phyloP scores from a whole-genome alignment of 2,113 vertebrate species.

The Anser brachyrhynchus region DNA sequence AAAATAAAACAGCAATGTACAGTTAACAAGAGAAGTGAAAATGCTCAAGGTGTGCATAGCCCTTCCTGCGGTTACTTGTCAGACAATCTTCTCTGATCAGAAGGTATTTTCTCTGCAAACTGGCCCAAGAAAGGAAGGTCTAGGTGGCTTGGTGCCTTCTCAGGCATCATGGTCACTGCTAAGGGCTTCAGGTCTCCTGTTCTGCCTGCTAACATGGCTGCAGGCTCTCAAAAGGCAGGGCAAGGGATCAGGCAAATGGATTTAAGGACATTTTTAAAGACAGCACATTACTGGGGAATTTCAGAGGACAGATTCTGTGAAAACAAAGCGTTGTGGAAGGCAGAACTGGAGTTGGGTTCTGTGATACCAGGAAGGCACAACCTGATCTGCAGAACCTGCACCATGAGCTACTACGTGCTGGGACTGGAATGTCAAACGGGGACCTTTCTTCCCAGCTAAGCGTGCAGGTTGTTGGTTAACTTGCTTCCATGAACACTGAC shows the following conservation, averaged over 20 bases:
- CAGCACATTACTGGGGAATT: background rate
- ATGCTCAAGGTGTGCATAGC: background rate
- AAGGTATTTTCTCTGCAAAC: background rate
- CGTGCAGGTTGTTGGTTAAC: background rate
- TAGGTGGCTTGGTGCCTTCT: background rate
- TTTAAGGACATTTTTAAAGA: background rate
- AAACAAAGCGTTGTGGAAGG: background rate
- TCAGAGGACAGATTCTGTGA: background rate
- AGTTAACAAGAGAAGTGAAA: background rate
- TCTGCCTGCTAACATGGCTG: background rate
- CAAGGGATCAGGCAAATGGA: background rate
- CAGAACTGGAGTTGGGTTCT: background rate
- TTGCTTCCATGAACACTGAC: background rate
- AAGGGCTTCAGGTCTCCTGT: background rate
- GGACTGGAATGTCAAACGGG: too few species aligned
- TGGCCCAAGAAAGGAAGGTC: background rate
- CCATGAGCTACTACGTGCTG: background rate
- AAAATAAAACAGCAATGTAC: background rate
- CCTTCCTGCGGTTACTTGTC: background rate
- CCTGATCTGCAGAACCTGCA: background rate
- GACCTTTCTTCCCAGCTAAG: background rate
- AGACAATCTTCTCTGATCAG: background rate
- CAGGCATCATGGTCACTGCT: background rate
- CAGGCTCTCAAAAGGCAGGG: background rate
- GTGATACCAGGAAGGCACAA: background rate